phyloP scores from a whole-genome alignment of 2,888 invertebrate genomes.

The Leptothorax acervorum region DNA sequence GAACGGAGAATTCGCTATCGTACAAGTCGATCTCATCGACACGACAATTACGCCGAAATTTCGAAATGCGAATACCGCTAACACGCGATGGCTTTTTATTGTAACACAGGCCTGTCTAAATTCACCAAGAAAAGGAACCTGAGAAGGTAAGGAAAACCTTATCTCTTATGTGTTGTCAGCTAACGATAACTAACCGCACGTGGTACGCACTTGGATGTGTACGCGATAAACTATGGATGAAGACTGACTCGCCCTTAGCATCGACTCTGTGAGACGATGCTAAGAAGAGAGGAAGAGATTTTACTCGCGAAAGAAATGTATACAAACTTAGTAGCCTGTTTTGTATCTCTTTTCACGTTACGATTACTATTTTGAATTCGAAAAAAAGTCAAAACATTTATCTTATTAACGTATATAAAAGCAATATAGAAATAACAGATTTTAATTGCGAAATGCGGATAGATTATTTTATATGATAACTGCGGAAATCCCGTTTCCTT shows the following conservation, averaged over 20 bases:
- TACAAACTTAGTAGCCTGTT: neutral
- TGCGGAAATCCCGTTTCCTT: neutral
- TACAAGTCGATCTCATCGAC: slow-evolving; percentile 43
- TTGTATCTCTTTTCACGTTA: neutral
- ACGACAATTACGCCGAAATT: slow-evolving; percentile 56
- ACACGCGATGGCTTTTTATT: slow-evolving; percentile 1
- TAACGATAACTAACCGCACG: neutral
- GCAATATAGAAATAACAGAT: neutral
- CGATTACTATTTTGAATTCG: neutral
- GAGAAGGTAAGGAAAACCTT: neutral
- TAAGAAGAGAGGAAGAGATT: neutral
- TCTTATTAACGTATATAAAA: neutral
- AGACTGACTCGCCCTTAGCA: neutral
- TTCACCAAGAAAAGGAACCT: neutral
- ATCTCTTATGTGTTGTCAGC: neutral
- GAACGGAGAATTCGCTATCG: slow-evolving; percentile 48
- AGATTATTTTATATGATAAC: neutral
- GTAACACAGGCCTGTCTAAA: neutral
- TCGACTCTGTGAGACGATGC: neutral
- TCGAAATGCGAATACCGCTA: slow-evolving; percentile 47
- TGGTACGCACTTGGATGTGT: neutral
- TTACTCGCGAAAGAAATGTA: neutral
- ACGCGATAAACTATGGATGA: neutral
- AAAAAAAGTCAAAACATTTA: neutral
- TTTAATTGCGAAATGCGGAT: neutral